Base-by-base conservation (phyloP, 2,113 vertebrate genomes). In the Charina bottae region DNA sequence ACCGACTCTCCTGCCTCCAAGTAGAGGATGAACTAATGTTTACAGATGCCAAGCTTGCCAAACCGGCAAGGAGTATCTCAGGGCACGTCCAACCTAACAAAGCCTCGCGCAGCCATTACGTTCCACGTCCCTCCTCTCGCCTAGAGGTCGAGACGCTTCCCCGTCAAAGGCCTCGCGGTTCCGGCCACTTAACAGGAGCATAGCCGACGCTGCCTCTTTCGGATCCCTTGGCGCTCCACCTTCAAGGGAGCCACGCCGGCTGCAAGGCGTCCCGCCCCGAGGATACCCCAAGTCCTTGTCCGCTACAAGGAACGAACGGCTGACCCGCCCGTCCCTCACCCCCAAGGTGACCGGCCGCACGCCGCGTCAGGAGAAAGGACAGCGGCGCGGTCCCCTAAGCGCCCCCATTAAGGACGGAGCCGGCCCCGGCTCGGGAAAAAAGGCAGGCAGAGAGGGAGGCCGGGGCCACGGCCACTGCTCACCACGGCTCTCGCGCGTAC, bases 401-500 rank as follows among this genome's bases (percentile, higher is more conserved):
- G 21, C 0, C n/a, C 8, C 9, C 19, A 87, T 42, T 62, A 53
- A 85, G 64, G 83, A 53, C 49, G 26, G 49, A 86, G 54, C 85
- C 28, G 84, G 84, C 24, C 46, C 6, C 15, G 53, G 15, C 3
- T 17, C 15, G 10, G 42, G 58, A 28, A 0, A 53, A 15, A 72
- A 56, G 64, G 19, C 26, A 19, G 28, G 68, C 46, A 17, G 84
- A 11, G 53, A 83, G 21, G 2, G 2, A 3, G 2, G 1, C 33
- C 17, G 15, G 3, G 4, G 85, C 17, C 54, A 3, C 60, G 72
- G 12, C 19, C 10, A n/a, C 2, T 68, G 89, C 98, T 98, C 93
- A 99, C 99, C 99, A 99, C 0, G 99, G 99, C 59, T 99, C 99
- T 3, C 99, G 98, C 17, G 98, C 98, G 91, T 99, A 99, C 58